Conservation (phyloP, 2,797 vertebrate species). For the Avahi laniger region DNA sequence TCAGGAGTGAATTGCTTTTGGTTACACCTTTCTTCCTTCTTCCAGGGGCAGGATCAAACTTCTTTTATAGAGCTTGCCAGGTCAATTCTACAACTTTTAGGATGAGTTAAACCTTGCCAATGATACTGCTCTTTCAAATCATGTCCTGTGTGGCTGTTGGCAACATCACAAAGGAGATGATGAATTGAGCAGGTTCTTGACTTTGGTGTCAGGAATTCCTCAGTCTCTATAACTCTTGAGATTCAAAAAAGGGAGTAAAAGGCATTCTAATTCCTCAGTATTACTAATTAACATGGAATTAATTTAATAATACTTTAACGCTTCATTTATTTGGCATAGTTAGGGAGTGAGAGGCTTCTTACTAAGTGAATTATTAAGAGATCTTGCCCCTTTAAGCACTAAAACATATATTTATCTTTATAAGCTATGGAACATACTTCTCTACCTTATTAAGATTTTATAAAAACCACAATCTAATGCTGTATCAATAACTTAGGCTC, state of each 20-base stretch:
- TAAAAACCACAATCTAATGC: neutral
- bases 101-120: neutral
- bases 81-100: neutral
- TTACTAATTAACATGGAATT: neutral
- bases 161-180: neutral
- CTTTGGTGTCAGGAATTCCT: neutral
- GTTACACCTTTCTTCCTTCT: neutral
- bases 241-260: neutral
- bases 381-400: neutral
- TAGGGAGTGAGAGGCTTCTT: neutral
- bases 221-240: neutral
- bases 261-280: neutral
- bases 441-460: neutral
- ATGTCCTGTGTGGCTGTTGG: neutral
- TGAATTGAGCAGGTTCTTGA: neutral
- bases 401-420: neutral
- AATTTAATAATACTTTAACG: constrained; percentile 17
- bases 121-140: neutral
- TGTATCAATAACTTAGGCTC: neutral
- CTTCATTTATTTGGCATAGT: neutral
- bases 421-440: neutral
- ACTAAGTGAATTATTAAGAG: neutral
- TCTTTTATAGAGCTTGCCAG: neutral
- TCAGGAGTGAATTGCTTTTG: neutral
- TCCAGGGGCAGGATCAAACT: neutral